phyloP scores from a whole-genome alignment of 2,113 vertebrate species.

The Xiphorhynchus elegans region DNA sequence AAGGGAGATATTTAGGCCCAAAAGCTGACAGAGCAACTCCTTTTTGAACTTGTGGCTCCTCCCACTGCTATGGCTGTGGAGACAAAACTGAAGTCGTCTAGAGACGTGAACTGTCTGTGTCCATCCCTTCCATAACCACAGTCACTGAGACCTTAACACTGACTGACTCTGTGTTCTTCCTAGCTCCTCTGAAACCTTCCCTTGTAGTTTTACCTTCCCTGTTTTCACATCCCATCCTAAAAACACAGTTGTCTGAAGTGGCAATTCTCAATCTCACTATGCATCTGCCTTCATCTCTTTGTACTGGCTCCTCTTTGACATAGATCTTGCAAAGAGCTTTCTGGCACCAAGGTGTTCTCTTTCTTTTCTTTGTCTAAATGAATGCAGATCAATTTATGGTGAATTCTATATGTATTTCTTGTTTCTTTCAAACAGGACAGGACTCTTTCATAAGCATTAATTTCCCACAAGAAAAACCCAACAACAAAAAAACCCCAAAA shows the following conservation, averaged over 20 bases:
- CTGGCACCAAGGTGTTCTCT: background rate
- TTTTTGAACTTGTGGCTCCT: background rate
- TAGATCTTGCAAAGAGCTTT: rapidly evolving
- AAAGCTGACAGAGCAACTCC: background rate
- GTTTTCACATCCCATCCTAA: background rate
- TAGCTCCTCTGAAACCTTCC: background rate
- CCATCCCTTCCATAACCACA: background rate
- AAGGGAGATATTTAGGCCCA: background rate
- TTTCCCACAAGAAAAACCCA: background rate
- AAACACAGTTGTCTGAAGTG: background rate
- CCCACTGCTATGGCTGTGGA: background rate
- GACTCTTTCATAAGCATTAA: background rate
- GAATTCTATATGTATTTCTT: background rate
- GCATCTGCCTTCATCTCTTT: background rate
- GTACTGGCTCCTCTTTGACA: background rate
- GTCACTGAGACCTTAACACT: background rate
- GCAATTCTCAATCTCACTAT: background rate
- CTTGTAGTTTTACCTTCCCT: background rate
- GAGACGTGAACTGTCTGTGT: rapidly evolving
- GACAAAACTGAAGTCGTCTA: background rate
- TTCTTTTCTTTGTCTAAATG: background rate
- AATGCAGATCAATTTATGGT: background rate
- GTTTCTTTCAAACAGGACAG: background rate
- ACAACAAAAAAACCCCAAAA: too few species aligned
- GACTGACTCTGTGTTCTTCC: background rate